A percentile compares a stretch with the other conserved stretches of the same genome.
phyloP scores from a whole-genome alignment of 2,888 invertebrate genomes.

The Limulus polyphemus region DNA sequence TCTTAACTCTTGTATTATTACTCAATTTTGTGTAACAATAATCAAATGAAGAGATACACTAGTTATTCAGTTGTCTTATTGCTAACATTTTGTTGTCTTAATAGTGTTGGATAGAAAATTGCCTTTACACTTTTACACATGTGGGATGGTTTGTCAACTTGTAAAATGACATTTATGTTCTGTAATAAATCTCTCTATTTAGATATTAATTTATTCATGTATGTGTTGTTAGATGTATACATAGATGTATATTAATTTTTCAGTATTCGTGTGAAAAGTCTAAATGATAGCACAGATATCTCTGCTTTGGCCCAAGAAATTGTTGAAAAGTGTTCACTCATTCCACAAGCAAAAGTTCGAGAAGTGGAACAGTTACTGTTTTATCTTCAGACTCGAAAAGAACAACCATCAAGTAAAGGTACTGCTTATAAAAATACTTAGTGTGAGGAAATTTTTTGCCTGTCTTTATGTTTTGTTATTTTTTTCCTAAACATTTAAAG shows the following conservation, averaged over 20 bases:
- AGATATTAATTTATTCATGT: too few species aligned
- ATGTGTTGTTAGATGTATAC: neutral
- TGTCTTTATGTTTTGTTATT: too few species aligned
- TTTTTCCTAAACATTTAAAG: too few species aligned
- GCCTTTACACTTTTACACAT: neutral
- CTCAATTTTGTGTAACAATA: too few species aligned
- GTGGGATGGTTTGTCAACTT: slow-evolving; percentile 2
- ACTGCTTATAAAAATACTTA: too few species aligned
- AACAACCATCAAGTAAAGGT: slow-evolving; percentile 30
- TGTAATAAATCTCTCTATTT: too few species aligned
- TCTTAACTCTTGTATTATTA: too few species aligned
- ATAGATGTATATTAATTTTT: neutral
- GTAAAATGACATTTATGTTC: slow-evolving; percentile 3
- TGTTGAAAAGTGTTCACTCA: slow-evolving; percentile 62
- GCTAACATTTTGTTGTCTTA: too few species aligned
- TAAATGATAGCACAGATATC: slow-evolving; percentile 66
- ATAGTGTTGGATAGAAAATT: too few species aligned
- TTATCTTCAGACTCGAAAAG: slow-evolving; percentile 67
- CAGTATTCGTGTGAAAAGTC: slow-evolving; percentile 58
- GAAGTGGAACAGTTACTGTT: slow-evolving; percentile 79
- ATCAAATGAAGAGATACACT: too few species aligned
- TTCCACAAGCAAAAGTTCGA: slow-evolving; percentile 57
- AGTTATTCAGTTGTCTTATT: too few species aligned
- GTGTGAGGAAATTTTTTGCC: too few species aligned
- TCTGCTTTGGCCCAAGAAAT: slow-evolving; percentile 66